phyloP scores from a whole-genome alignment of 2,113 vertebrate species.

The Galemys pyrenaicus region DNA sequence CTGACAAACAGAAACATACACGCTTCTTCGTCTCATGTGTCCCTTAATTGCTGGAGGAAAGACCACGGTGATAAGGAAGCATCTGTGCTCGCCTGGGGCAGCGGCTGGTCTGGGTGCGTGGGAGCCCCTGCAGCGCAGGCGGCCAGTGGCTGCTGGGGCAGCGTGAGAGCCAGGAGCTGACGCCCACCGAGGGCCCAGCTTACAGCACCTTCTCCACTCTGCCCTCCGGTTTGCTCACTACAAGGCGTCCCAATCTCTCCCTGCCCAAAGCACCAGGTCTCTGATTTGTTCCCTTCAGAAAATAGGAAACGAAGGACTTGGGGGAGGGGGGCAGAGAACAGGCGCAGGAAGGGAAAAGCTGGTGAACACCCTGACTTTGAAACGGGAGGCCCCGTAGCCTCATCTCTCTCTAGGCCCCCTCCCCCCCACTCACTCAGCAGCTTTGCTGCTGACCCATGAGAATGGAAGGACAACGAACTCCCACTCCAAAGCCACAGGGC shows the following conservation, averaged over 20 bases:
- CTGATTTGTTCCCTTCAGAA: not conserved
- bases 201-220: not conserved
- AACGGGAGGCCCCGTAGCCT: not conserved
- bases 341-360: not conserved
- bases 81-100: not conserved
- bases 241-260: not conserved
- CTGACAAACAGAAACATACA: not conserved
- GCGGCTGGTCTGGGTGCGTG: not conserved
- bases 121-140: not conserved
- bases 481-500: not conserved
- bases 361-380: not conserved
- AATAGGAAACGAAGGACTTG: constrained; percentile 17
- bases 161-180: not conserved
- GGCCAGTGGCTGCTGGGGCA: accelerated
- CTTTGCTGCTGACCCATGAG: not conserved
- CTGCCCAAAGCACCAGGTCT: not conserved
- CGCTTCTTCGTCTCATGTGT: not conserved
- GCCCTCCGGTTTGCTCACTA: not conserved
- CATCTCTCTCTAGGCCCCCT: not conserved
- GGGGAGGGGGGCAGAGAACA: not conserved
- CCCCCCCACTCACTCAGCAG: accelerated
- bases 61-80: not conserved
- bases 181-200: not conserved
- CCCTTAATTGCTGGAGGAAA: not conserved
- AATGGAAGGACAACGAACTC: not conserved